These are phyloP conservation scores for Eristalis tenax DNA, from an alignment of 2,888 invertebrate genomes.

Conservation along the genomic window DNA sequence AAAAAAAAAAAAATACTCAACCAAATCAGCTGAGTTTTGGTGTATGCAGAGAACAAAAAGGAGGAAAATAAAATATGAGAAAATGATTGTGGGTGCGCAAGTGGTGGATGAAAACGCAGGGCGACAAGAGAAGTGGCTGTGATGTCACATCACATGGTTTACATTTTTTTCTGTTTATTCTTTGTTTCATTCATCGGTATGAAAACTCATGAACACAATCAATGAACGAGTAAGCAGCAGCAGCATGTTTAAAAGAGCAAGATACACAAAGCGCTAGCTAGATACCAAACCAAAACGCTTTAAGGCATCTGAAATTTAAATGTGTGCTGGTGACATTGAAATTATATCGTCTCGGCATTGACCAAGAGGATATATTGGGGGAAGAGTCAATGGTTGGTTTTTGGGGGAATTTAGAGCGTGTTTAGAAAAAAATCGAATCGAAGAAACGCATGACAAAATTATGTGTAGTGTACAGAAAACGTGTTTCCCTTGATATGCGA, in stretches of 20 bases:
- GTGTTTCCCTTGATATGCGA: neutral
- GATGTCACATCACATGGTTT: slow-evolving; percentile 23
- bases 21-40: slow-evolving; percentile 30
- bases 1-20: neutral
- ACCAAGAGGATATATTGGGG: neutral
- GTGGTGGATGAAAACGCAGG: neutral
- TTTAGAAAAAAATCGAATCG: neutral
- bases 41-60: neutral
- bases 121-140: neutral
- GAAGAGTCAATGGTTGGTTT: neutral
- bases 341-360: slow-evolving; percentile 9
- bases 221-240: slow-evolving; percentile 26
- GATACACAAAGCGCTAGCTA: neutral
- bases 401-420: neutral
- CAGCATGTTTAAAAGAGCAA: slow-evolving; percentile 8
- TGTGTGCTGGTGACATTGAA: slow-evolving; percentile 61
- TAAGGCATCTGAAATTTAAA: slow-evolving; percentile 37
- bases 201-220: slow-evolving; percentile 10
- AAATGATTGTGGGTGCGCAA: neutral
- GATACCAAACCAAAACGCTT: neutral
- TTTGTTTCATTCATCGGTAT: slow-evolving; percentile 48
- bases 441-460: neutral
- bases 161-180: neutral
- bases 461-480: neutral
- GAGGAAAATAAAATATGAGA: neutral